These are phyloP conservation scores for Micronycteris hirsuta DNA, from an alignment of 2,113 vertebrate genomes.

Conservation along the genomic window DNA sequence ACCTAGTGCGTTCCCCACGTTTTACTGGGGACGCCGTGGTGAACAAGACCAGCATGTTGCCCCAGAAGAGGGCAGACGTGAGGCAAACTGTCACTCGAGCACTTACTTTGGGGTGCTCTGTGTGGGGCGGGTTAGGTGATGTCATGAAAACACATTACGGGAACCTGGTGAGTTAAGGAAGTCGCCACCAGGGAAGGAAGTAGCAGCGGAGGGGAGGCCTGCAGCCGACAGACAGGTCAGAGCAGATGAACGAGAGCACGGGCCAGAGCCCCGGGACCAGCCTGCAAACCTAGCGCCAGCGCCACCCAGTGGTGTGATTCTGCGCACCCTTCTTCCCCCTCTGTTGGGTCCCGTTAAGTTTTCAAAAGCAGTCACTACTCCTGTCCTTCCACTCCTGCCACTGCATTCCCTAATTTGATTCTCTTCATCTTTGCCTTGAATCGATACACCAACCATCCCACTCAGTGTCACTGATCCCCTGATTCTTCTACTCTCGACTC, in stretches of 20 bases:
- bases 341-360: background rate
- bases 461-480: background rate
- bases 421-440: background rate
- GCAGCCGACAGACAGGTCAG: background rate
- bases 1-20: background rate
- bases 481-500: background rate
- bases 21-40: background rate
- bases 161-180: accelerated
- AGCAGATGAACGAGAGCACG: accelerated
- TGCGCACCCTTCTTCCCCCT: background rate
- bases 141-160: too few species aligned
- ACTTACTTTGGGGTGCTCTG: background rate
- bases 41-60: background rate
- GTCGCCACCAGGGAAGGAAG: background rate
- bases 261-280: too few species aligned
- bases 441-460: background rate
- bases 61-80: background rate
- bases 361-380: background rate
- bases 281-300: background rate
- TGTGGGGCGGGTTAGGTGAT: background rate
- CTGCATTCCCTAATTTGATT: background rate
- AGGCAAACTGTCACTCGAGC: background rate
- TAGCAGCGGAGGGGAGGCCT: background rate
- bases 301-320: background rate
- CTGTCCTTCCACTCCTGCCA: too few species aligned